A percentile compares a stretch with the other conserved stretches of the same genome.
These are phyloP conservation scores for Pseudotriccus pelzelni DNA, from an alignment of 2,797 vertebrate genomes.

Conservation along the genomic window DNA sequence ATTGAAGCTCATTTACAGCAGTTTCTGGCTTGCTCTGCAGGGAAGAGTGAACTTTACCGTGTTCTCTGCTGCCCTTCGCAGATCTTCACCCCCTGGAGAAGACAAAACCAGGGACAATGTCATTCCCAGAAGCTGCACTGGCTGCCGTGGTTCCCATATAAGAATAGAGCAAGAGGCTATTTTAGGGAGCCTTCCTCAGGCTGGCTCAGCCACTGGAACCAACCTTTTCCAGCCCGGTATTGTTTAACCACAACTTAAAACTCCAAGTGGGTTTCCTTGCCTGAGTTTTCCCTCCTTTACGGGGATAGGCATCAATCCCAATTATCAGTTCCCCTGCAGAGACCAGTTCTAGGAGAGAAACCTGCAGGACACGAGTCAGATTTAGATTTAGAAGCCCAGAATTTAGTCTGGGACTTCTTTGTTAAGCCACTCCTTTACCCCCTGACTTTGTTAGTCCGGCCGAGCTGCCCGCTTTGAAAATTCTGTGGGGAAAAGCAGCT, in stretches of 20 bases:
- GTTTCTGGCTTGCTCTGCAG: neutral
- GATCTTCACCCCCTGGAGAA: constrained; percentile 25
- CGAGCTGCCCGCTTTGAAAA: neutral
- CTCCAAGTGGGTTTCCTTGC: neutral
- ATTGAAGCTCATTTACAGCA: neutral
- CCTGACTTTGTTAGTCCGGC: neutral
- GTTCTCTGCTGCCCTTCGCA: neutral
- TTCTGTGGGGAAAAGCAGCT: neutral
- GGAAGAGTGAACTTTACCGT: neutral
- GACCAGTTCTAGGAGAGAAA: neutral
- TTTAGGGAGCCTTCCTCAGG: constrained; percentile 21
- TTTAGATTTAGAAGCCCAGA: neutral
- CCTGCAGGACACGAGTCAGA: neutral
- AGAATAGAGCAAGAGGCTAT: constrained; percentile 43
- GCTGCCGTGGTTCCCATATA: neutral
- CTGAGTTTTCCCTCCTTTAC: neutral
- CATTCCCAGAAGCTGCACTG: neutral
- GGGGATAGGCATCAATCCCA: neutral
- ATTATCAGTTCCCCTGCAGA: neutral
- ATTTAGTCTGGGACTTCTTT: neutral
- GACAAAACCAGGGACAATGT: constrained; percentile 3
- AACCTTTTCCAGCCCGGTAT: neutral
- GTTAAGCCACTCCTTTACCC: neutral
- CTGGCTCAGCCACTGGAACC: neutral
- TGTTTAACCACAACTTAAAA: neutral